Conservation (phyloP, 2,113 vertebrate genomes). For the Mus pahari region DNA sequence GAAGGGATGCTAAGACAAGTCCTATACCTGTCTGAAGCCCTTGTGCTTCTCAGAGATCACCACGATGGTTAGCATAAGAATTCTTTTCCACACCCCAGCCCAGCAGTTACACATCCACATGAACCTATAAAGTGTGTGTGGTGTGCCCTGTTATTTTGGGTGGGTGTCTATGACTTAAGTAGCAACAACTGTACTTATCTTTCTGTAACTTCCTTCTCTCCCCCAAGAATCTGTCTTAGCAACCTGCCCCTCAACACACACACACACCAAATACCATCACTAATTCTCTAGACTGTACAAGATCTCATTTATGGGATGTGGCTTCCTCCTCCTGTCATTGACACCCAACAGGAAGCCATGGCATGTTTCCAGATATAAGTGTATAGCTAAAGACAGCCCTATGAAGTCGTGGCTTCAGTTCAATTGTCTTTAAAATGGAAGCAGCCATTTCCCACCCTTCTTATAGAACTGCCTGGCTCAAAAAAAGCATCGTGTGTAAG, state of each 20-base stretch:
- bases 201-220: constrained; percentile 49
- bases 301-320: background rate
- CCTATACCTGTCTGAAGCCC: too few relatives aligned
- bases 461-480: background rate
- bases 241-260: constrained; percentile 63
- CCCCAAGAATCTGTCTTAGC: constrained; percentile 57
- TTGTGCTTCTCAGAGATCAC: background rate
- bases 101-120: background rate
- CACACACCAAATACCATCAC: constrained; percentile 50
- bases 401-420: background rate
- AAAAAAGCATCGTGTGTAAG: background rate
- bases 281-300: constrained; percentile 1
- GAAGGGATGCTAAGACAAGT: background rate
- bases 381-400: background rate
- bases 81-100: background rate
- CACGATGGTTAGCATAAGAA: background rate
- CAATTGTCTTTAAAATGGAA: background rate
- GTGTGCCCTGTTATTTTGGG: constrained; percentile 49
- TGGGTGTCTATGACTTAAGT: constrained; percentile 59
- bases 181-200: constrained; percentile 60
- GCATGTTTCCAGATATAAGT: constrained; percentile 13
- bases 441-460: background rate
- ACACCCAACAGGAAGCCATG: background rate
- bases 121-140: background rate
- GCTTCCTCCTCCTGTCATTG: background rate